These are phyloP conservation scores for Proteles cristata DNA, from an alignment of 2,113 vertebrate genomes.

Conservation along the genomic window DNA sequence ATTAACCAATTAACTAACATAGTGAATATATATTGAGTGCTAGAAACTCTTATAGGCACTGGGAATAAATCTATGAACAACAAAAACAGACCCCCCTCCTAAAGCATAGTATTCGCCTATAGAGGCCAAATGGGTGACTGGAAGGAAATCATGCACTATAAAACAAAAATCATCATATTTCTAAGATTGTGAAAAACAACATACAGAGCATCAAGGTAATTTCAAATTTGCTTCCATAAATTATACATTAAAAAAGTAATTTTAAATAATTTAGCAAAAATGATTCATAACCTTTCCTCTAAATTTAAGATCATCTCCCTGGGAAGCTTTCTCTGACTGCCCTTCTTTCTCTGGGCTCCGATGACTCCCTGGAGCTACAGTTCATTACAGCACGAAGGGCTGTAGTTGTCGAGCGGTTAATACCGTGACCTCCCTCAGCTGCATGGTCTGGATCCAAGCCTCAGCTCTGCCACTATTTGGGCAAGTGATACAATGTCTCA, in stretches of 20 bases:
- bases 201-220: background rate
- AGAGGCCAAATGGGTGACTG: background rate
- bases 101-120: background rate
- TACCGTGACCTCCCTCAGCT: background rate
- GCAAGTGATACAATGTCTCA: background rate
- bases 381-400: fast-evolving
- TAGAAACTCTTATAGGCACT: background rate
- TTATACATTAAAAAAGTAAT: background rate
- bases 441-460: background rate
- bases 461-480: background rate
- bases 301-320: background rate
- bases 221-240: background rate
- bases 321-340: background rate
- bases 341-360: background rate
- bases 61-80: background rate
- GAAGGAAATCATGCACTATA: background rate
- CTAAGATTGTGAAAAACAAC: background rate
- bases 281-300: background rate
- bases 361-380: background rate
- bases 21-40: background rate
- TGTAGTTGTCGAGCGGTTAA: too few species aligned
- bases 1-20: background rate
- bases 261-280: slow-evolving; percentile 15
- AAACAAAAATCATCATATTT: background rate
- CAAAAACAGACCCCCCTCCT: background rate